Base-by-base conservation (phyloP, 2,888 invertebrate genomes). In the Dexiosoma caninum region DNA sequence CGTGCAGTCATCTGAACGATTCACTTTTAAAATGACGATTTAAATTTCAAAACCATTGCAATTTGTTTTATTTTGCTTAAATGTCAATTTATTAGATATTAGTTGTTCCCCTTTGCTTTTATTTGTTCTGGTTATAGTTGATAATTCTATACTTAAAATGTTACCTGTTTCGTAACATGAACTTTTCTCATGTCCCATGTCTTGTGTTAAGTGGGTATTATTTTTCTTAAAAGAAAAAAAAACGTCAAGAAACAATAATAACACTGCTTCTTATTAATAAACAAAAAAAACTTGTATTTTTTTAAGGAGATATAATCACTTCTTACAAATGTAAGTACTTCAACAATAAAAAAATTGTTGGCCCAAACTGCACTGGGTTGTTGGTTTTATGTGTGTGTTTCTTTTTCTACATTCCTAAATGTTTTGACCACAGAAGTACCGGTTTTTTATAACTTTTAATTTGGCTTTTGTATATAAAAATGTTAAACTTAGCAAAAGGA, bases 81-180 rank as follows among this genome's bases (percentile, higher is more conserved):
- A 46, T 51, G 57, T 35, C 64, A 70, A 23, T 21, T 42, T 49
- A 14, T 60, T 55, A n/a, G n/a, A n/a, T n/a, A n/a, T n/a, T n/a
- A n/a, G n/a, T n/a, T n/a, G n/a, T n/a, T n/a, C n/a, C 7, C 23
- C 27, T 27, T 37, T 53, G 10, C 14, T 30, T 59, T 23, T 60
- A 10, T 16, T 62, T 42, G 35, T 51, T 69, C 19, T 35, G 23
- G 21, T 37, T 49, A 12, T 64, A 32, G 60, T 42, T 42, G 42
- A 23, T 59, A 42, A 44, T 74, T 57, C 55, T 67, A 42, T 55
- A 51, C 51, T 69, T 32, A 49, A 37, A 60, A 51, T 60, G 51
- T 78, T 64, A 76, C 85, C 86, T 85, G 84, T 84, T 86, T 85
- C 83, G 88, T 86, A 87, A 87, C 85, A 87, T 86, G 87, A 87